These are phyloP conservation scores for Subacronicta megacephala DNA, from an alignment of 2,888 invertebrate genomes.

Conservation along the genomic window DNA sequence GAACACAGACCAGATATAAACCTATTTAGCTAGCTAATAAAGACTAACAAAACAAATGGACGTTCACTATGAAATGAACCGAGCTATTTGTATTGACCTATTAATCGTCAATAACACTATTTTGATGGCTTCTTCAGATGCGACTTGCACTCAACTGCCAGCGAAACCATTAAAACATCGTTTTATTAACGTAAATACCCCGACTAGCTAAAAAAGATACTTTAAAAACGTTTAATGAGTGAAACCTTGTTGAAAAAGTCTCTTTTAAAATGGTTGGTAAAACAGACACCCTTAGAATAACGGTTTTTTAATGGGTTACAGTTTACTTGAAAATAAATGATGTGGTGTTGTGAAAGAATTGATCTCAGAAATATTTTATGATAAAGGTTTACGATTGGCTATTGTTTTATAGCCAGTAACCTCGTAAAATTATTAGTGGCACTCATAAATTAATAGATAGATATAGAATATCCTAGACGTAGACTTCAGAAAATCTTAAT, in stretches of 20 bases:
- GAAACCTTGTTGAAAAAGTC: constrained; percentile 14
- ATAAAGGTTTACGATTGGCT: constrained; percentile 17
- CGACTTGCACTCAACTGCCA: constrained; percentile 32
- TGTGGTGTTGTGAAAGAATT: constrained; percentile 11
- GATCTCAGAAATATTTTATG: constrained; percentile 15
- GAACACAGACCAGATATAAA: constrained; percentile 19
- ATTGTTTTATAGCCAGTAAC: constrained; percentile 26
- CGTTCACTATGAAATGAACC: constrained; percentile 4
- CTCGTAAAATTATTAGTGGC: too few relatives aligned
- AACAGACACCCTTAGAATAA: constrained; percentile 35
- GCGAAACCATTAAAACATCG: constrained; percentile 45
- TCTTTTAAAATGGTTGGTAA: constrained; percentile 18
- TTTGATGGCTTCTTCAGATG: constrained; percentile 59
- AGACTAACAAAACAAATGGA: constrained; percentile 4
- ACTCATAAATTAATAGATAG: too few relatives aligned
- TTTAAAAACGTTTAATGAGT: constrained; percentile 1
- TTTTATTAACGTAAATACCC: constrained; percentile 55
- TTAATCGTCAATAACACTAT: constrained; percentile 49
- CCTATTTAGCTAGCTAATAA: constrained; percentile 27
- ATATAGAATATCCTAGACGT: too few relatives aligned
- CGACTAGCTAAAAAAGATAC: constrained; percentile 10
- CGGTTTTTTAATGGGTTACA: constrained; percentile 20
- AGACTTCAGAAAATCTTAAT: too few relatives aligned
- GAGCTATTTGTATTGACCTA: constrained; percentile 28
- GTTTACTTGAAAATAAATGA: constrained; percentile 11